Conservation (phyloP, 2,113 vertebrate species). For the Epinephelus cyanopodus region DNA sequence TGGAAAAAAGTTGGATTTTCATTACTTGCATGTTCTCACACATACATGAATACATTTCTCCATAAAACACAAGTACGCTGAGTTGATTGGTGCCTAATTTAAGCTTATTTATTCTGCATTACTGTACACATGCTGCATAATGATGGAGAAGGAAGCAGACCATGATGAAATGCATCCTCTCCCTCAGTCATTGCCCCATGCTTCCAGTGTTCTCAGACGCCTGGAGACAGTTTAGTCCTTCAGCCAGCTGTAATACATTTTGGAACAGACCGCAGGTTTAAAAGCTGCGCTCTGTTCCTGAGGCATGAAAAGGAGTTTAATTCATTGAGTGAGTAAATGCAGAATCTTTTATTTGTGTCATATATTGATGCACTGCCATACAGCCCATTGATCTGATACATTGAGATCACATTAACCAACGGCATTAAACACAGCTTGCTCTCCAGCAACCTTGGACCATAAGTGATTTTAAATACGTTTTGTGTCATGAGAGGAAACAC, state of each 20-base stretch:
- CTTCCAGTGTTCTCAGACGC: background rate
- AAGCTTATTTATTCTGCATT: slow-evolving; percentile 39
- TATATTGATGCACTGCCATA: background rate
- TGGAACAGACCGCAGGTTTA: background rate
- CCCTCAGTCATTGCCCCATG: slow-evolving; percentile 24
- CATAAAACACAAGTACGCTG: slow-evolving; percentile 9
- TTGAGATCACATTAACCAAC: slow-evolving; percentile 46
- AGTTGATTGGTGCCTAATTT: slow-evolving; percentile 39
- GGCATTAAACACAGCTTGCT: slow-evolving; percentile 20
- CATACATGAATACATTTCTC: background rate
- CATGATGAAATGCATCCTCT: slow-evolving; percentile 20
- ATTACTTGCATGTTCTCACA: background rate
- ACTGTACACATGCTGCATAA: slow-evolving; percentile 16
- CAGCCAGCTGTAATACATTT: slow-evolving; percentile 1
- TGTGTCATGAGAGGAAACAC: background rate
- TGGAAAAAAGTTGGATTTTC: background rate
- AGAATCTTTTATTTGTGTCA: slow-evolving; percentile 20
- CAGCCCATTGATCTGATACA: slow-evolving; percentile 34
- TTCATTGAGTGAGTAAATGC: slow-evolving; percentile 15
- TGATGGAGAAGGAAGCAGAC: slow-evolving; percentile 23
- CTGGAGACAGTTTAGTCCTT: background rate
- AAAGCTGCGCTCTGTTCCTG: background rate
- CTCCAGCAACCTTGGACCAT: slow-evolving; percentile 7
- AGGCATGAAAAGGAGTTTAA: background rate
- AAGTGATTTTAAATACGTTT: slow-evolving; percentile 3